Base-by-base conservation (phyloP, 2,888 invertebrate genomes). In the Chesias legatella region DNA sequence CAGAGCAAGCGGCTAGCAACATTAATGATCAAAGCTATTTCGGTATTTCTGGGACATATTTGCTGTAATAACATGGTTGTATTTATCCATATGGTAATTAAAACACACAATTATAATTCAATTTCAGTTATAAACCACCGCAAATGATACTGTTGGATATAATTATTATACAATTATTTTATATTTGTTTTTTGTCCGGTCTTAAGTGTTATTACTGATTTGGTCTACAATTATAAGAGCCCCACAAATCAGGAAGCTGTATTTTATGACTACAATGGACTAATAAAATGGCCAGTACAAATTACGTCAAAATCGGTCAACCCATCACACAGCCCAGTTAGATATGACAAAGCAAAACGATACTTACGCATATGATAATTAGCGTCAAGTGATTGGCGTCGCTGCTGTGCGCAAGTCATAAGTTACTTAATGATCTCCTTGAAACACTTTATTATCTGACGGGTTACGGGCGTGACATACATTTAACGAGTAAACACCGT, bases 351-450 rank as follows among this genome's bases (percentile, higher is more conserved):
- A 41, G 32, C 11, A 62, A 56, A 61, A 51, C 54, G 37, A 43
- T 44, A 57, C 53, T 54, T 63, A 58, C 30, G 29, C 20, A 2
- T 23, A 34, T 49, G 40, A 34, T 8, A 38, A 63, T 63, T 65
- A 57, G 58, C 49, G 34, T 51, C 39, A 61, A 52, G 33, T 48
- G 51, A 56, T 52, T 51, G 32, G 50, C 32, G 52, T 49, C 48
- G 48, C 35, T 47, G 48, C 35, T 50, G 50, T 52, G 53, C 38
- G 51, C 58, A 52, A 58, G 59, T 66, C 67, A 65, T 71, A 71
- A 67, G 72, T 82, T 79, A 78, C 79, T 75, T 80, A 79, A 82
- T 75, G 61, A 75, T 77, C 76, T 73, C 86, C 86, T 85, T 86
- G 85, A 68, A 79, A 80, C 77, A 80, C 70, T 80, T 84, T 76